A percentile compares a stretch with the other conserved stretches of the same genome.
Evolutionary conservation across 2,113 vertebrate species (phyloP).

Genomic region (Gnathonemus longibarbis): DNA sequence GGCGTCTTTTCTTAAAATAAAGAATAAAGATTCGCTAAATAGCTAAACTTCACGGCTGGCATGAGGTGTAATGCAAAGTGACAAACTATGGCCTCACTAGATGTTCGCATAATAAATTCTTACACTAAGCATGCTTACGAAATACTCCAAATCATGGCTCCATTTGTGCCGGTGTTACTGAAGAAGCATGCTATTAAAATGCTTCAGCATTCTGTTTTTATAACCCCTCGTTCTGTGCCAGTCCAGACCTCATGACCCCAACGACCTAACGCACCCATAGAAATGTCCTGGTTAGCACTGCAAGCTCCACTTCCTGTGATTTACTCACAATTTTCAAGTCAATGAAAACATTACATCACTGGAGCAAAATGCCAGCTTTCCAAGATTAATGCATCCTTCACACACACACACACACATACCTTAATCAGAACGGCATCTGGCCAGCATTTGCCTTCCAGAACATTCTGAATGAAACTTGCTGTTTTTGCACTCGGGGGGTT

Average conservation of each 20-base stretch:
- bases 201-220: conserved; percentile 4
- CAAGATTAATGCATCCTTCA: conserved; percentile 29
- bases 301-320: conserved; percentile 37
- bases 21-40: not conserved
- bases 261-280: conserved; percentile 42
- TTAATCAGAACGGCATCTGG: conserved; percentile 41
- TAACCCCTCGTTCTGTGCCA: not conserved
- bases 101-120: not conserved
- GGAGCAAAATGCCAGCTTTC: conserved; percentile 48
- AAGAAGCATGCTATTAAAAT: not conserved
- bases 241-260: conserved; percentile 30
- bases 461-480: conserved; percentile 48
- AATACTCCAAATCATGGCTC: not conserved
- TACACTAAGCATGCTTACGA: not conserved
- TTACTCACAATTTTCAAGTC: conserved; percentile 40
- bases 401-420: not conserved
- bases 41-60: not conserved
- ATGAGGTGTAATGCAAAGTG: not conserved
- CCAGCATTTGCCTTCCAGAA: conserved; percentile 44
- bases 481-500: conserved; percentile 42
- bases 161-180: not conserved
- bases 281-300: conserved; percentile 52
- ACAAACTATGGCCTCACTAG: not conserved
- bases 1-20: not conserved
- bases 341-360: conserved; percentile 58